These are phyloP conservation scores for Caradrina kadenii DNA, from an alignment of 2,888 invertebrate species.

Conservation along the genomic window DNA sequence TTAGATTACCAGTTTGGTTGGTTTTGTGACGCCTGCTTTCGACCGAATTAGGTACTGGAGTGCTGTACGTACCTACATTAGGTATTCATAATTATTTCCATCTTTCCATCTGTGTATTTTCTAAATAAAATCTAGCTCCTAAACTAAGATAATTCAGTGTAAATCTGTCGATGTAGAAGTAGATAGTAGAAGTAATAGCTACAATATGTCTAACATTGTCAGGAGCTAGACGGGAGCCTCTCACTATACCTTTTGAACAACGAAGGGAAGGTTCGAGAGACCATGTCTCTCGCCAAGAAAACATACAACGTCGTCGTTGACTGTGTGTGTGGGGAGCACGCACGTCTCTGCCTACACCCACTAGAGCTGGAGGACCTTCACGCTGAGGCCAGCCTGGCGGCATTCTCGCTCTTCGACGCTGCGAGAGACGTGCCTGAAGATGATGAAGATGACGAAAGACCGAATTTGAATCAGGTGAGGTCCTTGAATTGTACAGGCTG, in stretches of 20 bases:
- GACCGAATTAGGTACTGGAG: too few relatives aligned
- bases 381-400: conserved; percentile 9
- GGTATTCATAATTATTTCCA: too few relatives aligned
- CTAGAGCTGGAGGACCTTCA: conserved; percentile 36
- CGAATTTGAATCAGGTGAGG: conserved; percentile 37
- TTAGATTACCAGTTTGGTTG: not conserved
- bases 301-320: conserved; percentile 58
- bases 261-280: conserved; percentile 63
- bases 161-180: not conserved
- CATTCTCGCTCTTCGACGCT: conserved; percentile 39
- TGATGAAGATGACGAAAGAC: conserved; percentile 38
- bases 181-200: not conserved
- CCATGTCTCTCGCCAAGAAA: conserved; percentile 45
- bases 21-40: not conserved
- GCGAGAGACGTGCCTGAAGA: conserved; percentile 13
- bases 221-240: conserved; percentile 66
- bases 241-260: conserved; percentile 62
- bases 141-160: not conserved
- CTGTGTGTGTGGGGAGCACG: conserved; percentile 41
- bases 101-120: not conserved
- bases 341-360: conserved; percentile 59
- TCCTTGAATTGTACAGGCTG: not conserved
- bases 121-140: not conserved
- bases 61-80: too few relatives aligned
- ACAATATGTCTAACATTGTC: conserved; percentile 7